Conservation (phyloP, 1,140 invertebrate species). For the Aphelenchoides besseyi region DNA sequence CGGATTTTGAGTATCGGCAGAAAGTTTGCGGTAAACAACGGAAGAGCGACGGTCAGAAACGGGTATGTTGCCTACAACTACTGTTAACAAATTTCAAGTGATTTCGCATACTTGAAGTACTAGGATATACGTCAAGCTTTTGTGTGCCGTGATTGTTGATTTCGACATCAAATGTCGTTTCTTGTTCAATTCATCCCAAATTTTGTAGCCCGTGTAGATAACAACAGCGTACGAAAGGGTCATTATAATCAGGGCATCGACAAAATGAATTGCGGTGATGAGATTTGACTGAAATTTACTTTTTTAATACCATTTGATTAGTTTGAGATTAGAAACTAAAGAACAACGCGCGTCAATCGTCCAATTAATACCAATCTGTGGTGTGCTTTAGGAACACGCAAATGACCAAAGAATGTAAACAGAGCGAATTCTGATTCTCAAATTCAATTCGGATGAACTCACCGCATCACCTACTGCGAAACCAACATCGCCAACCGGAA, state of each 20-base stretch:
- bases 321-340: background rate
- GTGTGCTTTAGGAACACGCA: too few relatives aligned
- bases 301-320: background rate
- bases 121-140: background rate
- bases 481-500: background rate
- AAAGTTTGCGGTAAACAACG: background rate
- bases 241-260: conserved; percentile 2
- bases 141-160: background rate
- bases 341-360: too few relatives aligned
- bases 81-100: too few relatives aligned
- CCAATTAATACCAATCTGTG: too few relatives aligned
- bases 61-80: background rate
- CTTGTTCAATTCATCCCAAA: background rate
- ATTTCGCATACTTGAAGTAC: background rate
- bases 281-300: conserved; percentile 7
- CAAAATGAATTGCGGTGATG: background rate
- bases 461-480: conserved; percentile 10
- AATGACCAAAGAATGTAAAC: too few relatives aligned
- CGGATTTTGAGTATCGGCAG: background rate
- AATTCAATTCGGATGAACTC: background rate
- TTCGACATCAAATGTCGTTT: background rate
- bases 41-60: background rate
- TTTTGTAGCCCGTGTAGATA: background rate
- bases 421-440: too few relatives aligned
- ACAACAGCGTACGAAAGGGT: background rate